Evolutionary conservation across 2,797 vertebrate genomes (phyloP), one percentile per base, ranked within the genome.

Genomic region (Varecia variegata): DNA sequence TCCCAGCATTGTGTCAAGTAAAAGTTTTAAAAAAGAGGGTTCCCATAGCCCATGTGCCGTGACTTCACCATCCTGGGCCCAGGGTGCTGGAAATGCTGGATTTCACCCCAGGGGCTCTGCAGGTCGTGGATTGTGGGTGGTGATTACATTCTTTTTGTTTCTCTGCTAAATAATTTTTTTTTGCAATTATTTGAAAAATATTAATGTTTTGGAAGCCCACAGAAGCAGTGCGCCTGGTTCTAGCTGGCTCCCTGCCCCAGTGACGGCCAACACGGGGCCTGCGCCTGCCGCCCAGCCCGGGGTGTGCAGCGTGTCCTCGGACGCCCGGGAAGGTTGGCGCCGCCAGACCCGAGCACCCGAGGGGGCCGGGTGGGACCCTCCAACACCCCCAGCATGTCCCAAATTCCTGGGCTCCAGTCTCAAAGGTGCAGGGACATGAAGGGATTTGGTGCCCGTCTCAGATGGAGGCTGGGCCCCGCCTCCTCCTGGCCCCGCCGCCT

Each of bases 71-170:
- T 23, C 47, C 52, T 3, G 0, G 21, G 27, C 50, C 9, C 7
- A 7, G 2, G 0, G 14, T 2, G 54, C 50, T 27, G 2, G 32
- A 3, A 1, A 11, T 5, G 20, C 30, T 5, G 1, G 3, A 2
- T 5, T 32, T 21, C 21, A 6, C 15, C 40, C 25, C 20, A 10
- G 50, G 76, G 20, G 35, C 25, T 9, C 56, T 21, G 1, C 32
- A 43, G 32, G 30, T 11, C 12, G 0, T 7, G 30, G 40, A 23
- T 60, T 12, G 14, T 12, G 27, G 68, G 23, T 7, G 15, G 38
- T 32, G 40, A 10, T 18, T 5, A 52, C 3, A 10, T 73, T 65
- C n/a, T 52, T n/a, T 70, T 50, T 27, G 11, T 38, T 47, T 62
- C 8, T 30, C 43, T 25, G 83, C 27, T 54, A 67, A 54, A 70